Evolutionary conservation across 2,888 invertebrate genomes (phyloP).

Genomic region (Anoplius nigerrimus): DNA sequence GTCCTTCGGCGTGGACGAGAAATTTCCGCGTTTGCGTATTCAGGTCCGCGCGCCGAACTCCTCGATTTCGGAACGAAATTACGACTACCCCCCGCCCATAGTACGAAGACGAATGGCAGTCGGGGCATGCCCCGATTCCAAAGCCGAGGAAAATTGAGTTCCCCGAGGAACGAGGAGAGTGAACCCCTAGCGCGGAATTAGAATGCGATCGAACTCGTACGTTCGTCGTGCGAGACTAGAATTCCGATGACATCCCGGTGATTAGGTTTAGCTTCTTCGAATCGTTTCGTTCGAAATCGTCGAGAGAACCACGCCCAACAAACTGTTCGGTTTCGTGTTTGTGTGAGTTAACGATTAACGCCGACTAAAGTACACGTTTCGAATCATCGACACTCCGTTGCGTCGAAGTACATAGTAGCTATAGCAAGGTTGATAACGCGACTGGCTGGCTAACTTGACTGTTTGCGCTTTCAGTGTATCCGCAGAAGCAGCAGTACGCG

Average conservation of each 20-base stretch:
- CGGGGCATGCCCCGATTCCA: too few species aligned
- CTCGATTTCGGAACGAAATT: neutral
- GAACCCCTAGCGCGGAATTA: too few species aligned
- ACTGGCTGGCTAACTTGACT: neutral
- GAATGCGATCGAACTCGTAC: too few species aligned
- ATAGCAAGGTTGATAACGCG: too few species aligned
- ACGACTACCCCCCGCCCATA: too few species aligned
- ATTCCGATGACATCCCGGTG: neutral
- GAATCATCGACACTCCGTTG: neutral
- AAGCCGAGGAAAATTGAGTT: too few species aligned
- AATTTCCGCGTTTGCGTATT: constrained; percentile 34
- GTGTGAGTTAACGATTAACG: neutral
- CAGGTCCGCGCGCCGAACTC: neutral
- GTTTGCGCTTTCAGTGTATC: constrained; percentile 84
- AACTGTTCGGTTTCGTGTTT: too few species aligned
- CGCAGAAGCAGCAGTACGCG: constrained; percentile 94
- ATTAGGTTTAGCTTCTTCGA: too few species aligned
- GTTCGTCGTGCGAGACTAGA: neutral
- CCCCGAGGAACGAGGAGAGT: too few species aligned
- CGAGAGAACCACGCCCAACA: too few species aligned
- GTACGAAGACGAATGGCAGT: constrained; percentile 5
- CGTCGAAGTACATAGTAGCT: too few species aligned
- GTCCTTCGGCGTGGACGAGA: constrained; percentile 7
- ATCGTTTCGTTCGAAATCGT: neutral
- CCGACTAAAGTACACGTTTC: neutral